These are phyloP conservation scores for Perca flavescens DNA, from an alignment of 2,113 vertebrate species.

Conservation along the genomic window DNA sequence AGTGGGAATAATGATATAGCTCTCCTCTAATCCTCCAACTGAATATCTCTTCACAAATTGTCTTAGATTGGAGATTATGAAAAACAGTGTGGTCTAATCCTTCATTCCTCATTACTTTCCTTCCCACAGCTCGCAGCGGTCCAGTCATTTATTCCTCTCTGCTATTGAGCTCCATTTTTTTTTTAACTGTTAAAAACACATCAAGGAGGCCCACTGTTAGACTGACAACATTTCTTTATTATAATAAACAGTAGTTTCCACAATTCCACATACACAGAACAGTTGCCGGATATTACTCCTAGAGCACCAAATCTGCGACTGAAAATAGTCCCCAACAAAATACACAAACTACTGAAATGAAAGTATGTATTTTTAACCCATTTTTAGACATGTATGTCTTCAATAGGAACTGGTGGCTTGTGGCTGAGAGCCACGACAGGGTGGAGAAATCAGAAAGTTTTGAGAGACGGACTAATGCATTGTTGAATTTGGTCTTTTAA, in stretches of 20 bases:
- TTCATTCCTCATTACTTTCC: conserved; percentile 12
- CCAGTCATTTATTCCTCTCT: conserved; percentile 10
- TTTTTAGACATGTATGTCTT: too few relatives aligned
- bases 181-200: not conserved
- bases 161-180: not conserved
- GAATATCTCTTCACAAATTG: conserved; percentile 45
- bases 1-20: conserved; percentile 25
- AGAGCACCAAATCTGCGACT: not conserved
- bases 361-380: too few relatives aligned
- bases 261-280: not conserved
- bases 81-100: conserved; percentile 50
- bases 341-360: not conserved
- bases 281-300: not conserved
- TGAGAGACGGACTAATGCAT: not conserved
- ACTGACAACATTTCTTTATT: not conserved
- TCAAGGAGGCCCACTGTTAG: not conserved
- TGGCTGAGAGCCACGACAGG: not conserved
- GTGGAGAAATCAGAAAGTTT: not conserved
- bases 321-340: not conserved
- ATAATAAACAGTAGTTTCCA: not conserved
- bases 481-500: not conserved
- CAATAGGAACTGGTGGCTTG: too few relatives aligned
- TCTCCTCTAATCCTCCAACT: conserved; percentile 55
- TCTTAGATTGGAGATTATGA: conserved; percentile 57
- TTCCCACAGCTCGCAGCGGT: conserved; percentile 10